Evolutionary conservation across 2,888 invertebrate species (phyloP), one percentile per base, ranked within the genome.

Genomic region (Arge pagana): DNA sequence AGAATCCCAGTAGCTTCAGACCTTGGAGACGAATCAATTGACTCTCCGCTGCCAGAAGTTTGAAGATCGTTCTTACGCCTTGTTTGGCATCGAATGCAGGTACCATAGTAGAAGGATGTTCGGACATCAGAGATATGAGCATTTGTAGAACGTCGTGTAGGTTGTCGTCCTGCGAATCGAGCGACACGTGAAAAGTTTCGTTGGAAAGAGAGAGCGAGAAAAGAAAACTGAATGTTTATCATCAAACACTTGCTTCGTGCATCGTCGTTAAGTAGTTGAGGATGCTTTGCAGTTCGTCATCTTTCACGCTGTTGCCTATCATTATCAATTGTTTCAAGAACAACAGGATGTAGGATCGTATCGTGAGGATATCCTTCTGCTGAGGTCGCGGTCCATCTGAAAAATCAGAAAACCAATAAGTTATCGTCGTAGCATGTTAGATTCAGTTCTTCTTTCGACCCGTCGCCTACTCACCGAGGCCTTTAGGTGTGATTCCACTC

Each of bases 101-200:
- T 63, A 99, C 97, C 94, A 98, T 95, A 3, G 96, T 96, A 62
- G 96, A 93, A 1, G 99, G 99, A 77, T 98, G 96, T 77, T 99
- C 98, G 6, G 96, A 93, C 93, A 99, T 96, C 62, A 99, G 80
- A 1, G 93, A 92, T 75, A 98, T 97, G 64, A 96, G 81, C 88
- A 97, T 93, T 82, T 96, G 94, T 59, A 99, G 82, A 4, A 99
- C 97, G 76, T 99, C 99, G 73, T 96, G 95, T 55, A 99, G 83
- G 78, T 99, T 99, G 78, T 99, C 98, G 78, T 98, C 97, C 91
- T 90, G 71, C 35, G 6, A 15, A 24, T 28, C n/a, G n/a, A 45
- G 13, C n/a, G 10, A 7, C 19, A 21, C 10, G 50, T 48, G 7
- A 28, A 3, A 23, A 11, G 37, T 51, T 23, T 16, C 28, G 39